Evolutionary conservation across 2,888 invertebrate species (phyloP).

Genomic region (Matsumyia berberina): DNA sequence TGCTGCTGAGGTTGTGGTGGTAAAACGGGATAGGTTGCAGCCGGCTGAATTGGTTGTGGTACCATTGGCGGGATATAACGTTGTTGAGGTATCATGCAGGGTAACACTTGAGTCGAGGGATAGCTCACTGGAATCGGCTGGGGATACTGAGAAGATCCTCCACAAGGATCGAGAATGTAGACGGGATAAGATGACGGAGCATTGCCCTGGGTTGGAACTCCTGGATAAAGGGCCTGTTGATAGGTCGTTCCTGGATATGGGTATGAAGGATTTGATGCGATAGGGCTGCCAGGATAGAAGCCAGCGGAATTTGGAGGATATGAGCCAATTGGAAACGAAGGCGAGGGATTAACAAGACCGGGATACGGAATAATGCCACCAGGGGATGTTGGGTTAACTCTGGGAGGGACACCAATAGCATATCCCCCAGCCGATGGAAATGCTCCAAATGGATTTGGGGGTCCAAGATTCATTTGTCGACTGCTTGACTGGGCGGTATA

Average conservation of each 20-base stretch:
- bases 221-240: conserved; percentile 8
- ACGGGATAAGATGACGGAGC: not conserved
- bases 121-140: not conserved
- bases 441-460: conserved; percentile 8
- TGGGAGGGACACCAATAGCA: not conserved
- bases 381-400: not conserved
- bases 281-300: not conserved
- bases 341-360: conserved; percentile 7
- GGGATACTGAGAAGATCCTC: not conserved
- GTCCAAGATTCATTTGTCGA: conserved; percentile 30
- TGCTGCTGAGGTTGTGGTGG: conserved; percentile 32
- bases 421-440: not conserved
- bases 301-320: conserved; percentile 6
- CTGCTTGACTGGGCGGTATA: conserved; percentile 2
- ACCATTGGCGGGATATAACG: conserved; percentile 10
- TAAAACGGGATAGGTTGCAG: conserved; percentile 9
- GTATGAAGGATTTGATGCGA: not conserved
- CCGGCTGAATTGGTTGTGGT: conserved; percentile 1
- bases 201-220: conserved; percentile 3
- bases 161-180: conserved; percentile 26
- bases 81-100: conserved; percentile 12
- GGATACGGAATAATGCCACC: not conserved
- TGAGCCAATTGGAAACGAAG: not conserved
- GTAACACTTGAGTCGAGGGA: not conserved
- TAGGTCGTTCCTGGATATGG: conserved; percentile 4